Evolutionary conservation across 2,888 invertebrate species (phyloP).

Genomic region (Pilophorus perplexus): DNA sequence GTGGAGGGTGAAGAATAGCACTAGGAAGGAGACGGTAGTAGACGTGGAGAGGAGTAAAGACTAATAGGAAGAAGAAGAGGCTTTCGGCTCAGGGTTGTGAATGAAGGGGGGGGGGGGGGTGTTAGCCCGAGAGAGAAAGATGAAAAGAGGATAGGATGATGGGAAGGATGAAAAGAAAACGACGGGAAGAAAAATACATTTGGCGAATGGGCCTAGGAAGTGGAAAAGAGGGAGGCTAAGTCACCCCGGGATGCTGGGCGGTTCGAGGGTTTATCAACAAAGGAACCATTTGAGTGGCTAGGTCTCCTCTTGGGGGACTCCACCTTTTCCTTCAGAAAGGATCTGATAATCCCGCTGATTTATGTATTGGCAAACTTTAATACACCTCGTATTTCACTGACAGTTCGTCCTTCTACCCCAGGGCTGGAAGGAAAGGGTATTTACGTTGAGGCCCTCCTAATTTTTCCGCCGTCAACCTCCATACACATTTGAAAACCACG

Average conservation of each 20-base stretch:
- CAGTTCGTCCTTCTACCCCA: constrained; percentile 9
- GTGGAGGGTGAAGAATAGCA: neutral
- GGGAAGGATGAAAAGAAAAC: neutral
- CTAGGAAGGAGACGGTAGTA: neutral
- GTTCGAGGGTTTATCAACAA: constrained; percentile 20
- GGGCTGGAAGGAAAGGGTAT: too few species aligned
- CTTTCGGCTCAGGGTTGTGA: neutral
- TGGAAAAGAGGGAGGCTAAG: neutral
- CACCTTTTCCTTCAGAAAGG: constrained; percentile 9
- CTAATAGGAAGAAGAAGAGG: neutral
- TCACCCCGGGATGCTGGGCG: neutral
- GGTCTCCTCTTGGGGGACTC: constrained; percentile 7
- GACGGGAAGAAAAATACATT: neutral
- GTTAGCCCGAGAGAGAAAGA: neutral
- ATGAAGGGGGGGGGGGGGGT: neutral
- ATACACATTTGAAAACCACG: too few species aligned
- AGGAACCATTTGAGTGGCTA: constrained; percentile 24
- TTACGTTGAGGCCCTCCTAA: too few species aligned
- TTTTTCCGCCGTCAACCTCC: too few species aligned
- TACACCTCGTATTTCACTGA: constrained; percentile 18
- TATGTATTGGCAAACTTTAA: constrained; percentile 29
- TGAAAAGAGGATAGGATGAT: neutral
- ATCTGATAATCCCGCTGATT: constrained; percentile 31
- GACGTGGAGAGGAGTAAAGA: neutral
- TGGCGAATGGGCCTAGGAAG: neutral